phyloP scores from a whole-genome alignment of 2,113 vertebrate genomes.

The Phyllostomus hastatus region DNA sequence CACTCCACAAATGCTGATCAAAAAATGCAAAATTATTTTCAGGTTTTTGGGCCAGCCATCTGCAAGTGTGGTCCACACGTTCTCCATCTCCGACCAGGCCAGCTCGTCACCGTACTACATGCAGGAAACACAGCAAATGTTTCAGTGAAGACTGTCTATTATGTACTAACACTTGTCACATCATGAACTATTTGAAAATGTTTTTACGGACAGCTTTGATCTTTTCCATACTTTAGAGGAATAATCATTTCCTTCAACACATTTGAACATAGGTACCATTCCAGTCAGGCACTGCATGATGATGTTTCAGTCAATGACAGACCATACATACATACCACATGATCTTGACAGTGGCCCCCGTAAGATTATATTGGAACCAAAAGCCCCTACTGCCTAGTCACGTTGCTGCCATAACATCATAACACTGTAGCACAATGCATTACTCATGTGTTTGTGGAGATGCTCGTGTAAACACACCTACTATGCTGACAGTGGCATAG shows the following conservation, averaged over 20 bases:
- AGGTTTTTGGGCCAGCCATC: constrained; percentile 99
- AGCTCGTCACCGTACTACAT: constrained; percentile 96
- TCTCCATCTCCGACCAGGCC: constrained; percentile 98
- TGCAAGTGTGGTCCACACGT: constrained; percentile 98
- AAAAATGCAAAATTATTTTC: constrained; percentile 98
- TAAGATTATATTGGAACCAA: not conserved
- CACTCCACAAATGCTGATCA: constrained; percentile 98
- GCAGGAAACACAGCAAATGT: not conserved
- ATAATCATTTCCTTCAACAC: not conserved
- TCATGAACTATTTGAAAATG: not conserved
- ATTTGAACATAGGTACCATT: not conserved
- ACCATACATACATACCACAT: no score
- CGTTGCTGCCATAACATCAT: no score
- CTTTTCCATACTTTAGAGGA: not conserved
- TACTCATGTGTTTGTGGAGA: not conserved
- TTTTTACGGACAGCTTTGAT: not conserved
- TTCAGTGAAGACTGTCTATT: not conserved
- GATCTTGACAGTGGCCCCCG: no score
- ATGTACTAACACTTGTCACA: not conserved
- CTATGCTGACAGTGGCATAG: no score
- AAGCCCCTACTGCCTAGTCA: not conserved
- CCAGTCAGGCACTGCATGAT: not conserved
- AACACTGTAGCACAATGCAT: not conserved
- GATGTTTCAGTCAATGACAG: not conserved
- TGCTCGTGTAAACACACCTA: not conserved